Evolutionary conservation across 2,113 vertebrate genomes (phyloP).

Genomic region (Dipodomys spectabilis): DNA sequence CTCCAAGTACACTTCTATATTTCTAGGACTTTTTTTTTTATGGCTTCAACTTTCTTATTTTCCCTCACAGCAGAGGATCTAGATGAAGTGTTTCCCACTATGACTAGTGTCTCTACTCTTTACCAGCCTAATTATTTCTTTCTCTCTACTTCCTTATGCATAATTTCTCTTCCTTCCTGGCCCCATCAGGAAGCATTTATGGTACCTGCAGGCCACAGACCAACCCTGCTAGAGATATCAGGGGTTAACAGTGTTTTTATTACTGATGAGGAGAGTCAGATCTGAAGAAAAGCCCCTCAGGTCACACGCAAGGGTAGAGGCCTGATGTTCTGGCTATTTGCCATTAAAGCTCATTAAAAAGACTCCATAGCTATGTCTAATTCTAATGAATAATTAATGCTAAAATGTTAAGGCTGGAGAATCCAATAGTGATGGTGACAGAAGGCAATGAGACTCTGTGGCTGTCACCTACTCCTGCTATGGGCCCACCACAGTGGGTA

Average conservation of each 20-base stretch:
- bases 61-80: not conserved
- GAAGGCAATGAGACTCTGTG: conserved; percentile 12
- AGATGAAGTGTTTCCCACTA: not conserved
- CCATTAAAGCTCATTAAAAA: conserved; percentile 75
- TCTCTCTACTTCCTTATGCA: not conserved
- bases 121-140: not conserved
- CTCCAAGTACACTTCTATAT: not conserved
- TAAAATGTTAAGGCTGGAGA: conserved; percentile 66
- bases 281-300: conserved; percentile 71
- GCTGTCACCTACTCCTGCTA: not conserved
- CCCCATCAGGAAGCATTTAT: not conserved
- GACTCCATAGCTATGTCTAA: conserved; percentile 71
- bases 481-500: not conserved
- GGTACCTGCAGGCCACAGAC: not conserved
- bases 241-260: conserved; percentile 76
- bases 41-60: not conserved
- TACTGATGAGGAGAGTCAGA: conserved; percentile 57
- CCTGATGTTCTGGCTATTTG: conserved; percentile 77
- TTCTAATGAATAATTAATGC: conserved; percentile 78
- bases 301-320: conserved; percentile 53
- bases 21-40: not conserved
- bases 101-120: not conserved
- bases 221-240: conserved; percentile 24
- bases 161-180: not conserved
- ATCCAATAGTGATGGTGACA: conserved; percentile 62